phyloP scores from a whole-genome alignment of 2,888 invertebrate genomes.

The Ophion ellenae region DNA sequence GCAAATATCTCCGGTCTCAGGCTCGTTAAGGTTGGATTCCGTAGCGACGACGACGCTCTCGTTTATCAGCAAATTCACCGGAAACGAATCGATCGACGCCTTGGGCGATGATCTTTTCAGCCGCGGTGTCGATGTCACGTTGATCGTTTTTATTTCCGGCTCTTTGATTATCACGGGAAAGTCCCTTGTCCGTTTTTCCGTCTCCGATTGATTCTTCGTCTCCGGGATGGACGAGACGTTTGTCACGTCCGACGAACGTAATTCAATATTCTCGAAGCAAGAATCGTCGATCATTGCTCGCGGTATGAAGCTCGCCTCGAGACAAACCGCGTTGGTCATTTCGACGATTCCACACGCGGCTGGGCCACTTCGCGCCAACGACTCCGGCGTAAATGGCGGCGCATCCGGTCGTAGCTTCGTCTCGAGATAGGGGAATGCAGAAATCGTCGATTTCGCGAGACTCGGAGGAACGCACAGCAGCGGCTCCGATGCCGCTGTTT shows the following conservation, averaged over 20 bases:
- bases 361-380: conserved; percentile 57
- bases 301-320: conserved; percentile 46
- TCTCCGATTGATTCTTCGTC: conserved; percentile 11
- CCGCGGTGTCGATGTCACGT: conserved; percentile 66
- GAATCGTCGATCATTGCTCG: conserved; percentile 65
- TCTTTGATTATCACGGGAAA: conserved; percentile 56
- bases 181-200: conserved; percentile 25
- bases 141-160: conserved; percentile 68
- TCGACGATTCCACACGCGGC: conserved; percentile 49
- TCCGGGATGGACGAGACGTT: conserved; percentile 6
- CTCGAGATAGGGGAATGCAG: conserved; percentile 66
- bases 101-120: conserved; percentile 64
- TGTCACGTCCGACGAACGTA: conserved; percentile 42
- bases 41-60: conserved; percentile 53
- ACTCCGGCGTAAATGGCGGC: conserved; percentile 73
- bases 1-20: conserved; percentile 40
- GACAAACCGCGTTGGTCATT: conserved; percentile 47
- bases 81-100: conserved; percentile 58
- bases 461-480: conserved; percentile 28
- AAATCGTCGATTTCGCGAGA: conserved; percentile 49
- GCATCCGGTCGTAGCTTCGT: conserved; percentile 74
- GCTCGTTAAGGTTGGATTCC: conserved; percentile 46
- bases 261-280: conserved; percentile 70
- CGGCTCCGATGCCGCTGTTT: conserved; percentile 23
- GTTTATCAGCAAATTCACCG: conserved; percentile 47